These are phyloP conservation scores for Corella eumyota DNA, from an alignment of 23 tunicate genomes.

Conservation along the genomic window DNA sequence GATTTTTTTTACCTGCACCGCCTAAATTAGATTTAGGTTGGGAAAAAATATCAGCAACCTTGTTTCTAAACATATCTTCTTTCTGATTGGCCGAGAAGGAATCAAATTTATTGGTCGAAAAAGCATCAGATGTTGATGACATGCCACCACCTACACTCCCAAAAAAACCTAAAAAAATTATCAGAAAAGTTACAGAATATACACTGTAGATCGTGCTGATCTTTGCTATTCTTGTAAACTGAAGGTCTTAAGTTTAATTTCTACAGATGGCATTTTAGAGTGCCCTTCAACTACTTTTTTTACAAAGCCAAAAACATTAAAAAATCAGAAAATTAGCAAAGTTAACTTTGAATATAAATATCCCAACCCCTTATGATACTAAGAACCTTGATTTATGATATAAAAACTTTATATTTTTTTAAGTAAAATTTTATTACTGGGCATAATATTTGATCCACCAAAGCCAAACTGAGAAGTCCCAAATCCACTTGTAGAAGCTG, in stretches of 20 bases:
- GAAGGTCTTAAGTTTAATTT: too few species aligned
- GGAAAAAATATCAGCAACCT: constrained; percentile 45
- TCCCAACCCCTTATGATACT: neutral
- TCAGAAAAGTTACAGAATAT: too few species aligned
- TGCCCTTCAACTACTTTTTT: too few species aligned
- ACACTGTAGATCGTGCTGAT: too few species aligned
- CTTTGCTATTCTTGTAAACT: too few species aligned
- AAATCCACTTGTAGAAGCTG: constrained; percentile 21
- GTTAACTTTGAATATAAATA: neutral
- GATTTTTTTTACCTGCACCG: neutral
- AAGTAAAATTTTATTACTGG: neutral
- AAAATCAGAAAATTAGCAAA: neutral
- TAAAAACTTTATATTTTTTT: neutral
- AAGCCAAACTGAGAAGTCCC: constrained; percentile 59
- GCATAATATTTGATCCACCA: constrained; percentile 6
- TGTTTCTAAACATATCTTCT: constrained; percentile 41
- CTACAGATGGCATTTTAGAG: too few species aligned
- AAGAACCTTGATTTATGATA: neutral
- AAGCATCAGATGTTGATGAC: constrained; percentile 21
- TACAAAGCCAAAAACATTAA: neutral
- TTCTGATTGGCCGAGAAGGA: constrained; percentile 25
- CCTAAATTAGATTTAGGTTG: constrained; percentile 40
- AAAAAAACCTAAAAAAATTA: too few species aligned
- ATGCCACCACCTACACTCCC: constrained; percentile 32
- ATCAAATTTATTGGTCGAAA: constrained; percentile 28